Evolutionary conservation across 2,113 vertebrate species (phyloP).

Genomic region (Sorex araneus): DNA sequence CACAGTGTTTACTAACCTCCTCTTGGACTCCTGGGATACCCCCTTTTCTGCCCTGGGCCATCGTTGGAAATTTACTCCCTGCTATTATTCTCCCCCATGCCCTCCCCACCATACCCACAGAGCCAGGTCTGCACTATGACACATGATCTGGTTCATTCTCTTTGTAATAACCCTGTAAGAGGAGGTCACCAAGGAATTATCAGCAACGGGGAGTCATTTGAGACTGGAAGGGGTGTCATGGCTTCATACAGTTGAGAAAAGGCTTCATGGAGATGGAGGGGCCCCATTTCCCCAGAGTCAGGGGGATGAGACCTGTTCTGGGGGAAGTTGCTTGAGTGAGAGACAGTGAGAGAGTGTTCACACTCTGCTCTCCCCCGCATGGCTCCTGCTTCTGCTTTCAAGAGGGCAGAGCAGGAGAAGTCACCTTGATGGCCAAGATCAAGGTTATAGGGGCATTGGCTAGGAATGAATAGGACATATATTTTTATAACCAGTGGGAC

Average conservation of each 20-base stretch:
- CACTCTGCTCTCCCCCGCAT: background rate
- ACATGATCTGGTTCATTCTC: background rate
- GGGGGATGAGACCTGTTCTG: background rate
- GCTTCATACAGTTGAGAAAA: background rate
- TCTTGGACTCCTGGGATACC: background rate
- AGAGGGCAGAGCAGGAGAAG: background rate
- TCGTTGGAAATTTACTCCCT: background rate
- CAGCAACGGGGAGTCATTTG: background rate
- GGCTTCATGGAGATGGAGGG: background rate
- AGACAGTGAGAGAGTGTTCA: background rate
- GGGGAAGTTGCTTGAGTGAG: background rate
- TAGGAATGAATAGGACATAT: background rate
- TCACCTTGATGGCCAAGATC: background rate
- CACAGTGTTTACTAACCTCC: background rate
- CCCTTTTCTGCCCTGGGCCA: background rate
- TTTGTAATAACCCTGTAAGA: background rate
- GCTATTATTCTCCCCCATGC: background rate
- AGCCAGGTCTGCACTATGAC: background rate
- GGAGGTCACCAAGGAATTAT: background rate
- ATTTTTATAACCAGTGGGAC: constrained; percentile 32
- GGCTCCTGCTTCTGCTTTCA: background rate
- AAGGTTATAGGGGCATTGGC: background rate
- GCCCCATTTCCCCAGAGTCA: background rate
- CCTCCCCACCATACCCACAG: accelerated
- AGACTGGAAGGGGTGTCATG: background rate